Evolutionary conservation across 2,888 invertebrate genomes (phyloP), one percentile per base, ranked within the genome.

Genomic region (Dasypogon diadema): DNA sequence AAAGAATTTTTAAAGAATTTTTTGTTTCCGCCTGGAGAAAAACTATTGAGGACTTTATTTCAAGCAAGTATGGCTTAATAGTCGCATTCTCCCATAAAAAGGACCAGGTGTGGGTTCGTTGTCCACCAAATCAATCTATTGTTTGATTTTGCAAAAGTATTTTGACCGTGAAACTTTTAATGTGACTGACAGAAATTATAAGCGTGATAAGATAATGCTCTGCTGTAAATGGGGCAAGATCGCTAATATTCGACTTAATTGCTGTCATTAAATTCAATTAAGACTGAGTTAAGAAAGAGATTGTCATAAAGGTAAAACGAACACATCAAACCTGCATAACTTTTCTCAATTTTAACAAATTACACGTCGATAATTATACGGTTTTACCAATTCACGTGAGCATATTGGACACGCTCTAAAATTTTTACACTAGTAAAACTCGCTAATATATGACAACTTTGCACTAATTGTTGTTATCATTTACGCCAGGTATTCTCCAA

Each of bases 391-490:
- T 24, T 37, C 14, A 16, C 34, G 22, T 16, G n/a, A 22, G 12
- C 6, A 42, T 24, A 24, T 21, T 46, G 65, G 65, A 65, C 65
- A 65, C 24, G 65, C 21, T 26, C 65, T 65, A 65, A 63, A 63
- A 24, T 24, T 65, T n/a, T 65, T 16, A 10, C 5, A 10, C 10
- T 6, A 30, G 18, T 18, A 21, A 14, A 65, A 65, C 48, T 46
- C 24, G 22, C 24, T 65, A 65, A 48, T 46, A 6, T 46, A 24
- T 46, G 46, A 65, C 65, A 65, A 21, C 8, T 46, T 65, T 65
- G 42, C 46, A n/a, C 65, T 65, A 65, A 65, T 65, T 65, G 65
- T 65, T 65, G 65, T 46, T 46, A 46, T 65, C 65, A 46, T 65
- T 65, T 65, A 46, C 48, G 65, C 65, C 22, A 65, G 10, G 24